These are phyloP conservation scores for Gandaritis pyraliata DNA, from an alignment of 2,888 invertebrate species.

Conservation along the genomic window DNA sequence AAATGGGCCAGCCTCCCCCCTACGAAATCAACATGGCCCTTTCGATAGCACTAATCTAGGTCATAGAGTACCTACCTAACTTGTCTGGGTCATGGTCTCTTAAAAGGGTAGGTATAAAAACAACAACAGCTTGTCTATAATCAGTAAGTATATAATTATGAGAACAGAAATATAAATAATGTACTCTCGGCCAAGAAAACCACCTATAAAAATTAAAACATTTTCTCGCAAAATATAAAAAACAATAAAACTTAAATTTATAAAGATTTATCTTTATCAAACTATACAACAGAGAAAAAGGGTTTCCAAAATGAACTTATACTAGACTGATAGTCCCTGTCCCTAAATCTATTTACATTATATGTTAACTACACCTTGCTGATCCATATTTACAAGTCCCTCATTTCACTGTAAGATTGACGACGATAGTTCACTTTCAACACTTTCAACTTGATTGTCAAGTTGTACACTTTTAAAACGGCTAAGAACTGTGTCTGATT, in stretches of 20 bases:
- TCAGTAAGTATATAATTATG: conserved; percentile 31
- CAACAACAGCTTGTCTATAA: conserved; percentile 16
- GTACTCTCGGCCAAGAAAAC: conserved; percentile 38
- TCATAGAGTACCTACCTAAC: too few relatives aligned
- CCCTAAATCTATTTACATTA: conserved; percentile 62
- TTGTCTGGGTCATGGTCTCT: too few relatives aligned
- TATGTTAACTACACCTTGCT: conserved; percentile 33
- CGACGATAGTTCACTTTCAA: conserved; percentile 8
- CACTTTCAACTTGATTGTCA: not conserved
- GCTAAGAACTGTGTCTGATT: too few relatives aligned
- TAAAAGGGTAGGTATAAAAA: conserved; percentile 6
- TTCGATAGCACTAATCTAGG: too few relatives aligned
- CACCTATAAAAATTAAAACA: conserved; percentile 42
- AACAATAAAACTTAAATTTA: conserved; percentile 77
- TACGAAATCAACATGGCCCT: too few relatives aligned
- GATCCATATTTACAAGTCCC: conserved; percentile 55
- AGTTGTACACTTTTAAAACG: too few relatives aligned
- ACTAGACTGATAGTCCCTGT: conserved; percentile 57
- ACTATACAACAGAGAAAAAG: conserved; percentile 80
- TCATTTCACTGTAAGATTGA: conserved; percentile 4
- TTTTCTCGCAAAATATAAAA: conserved; percentile 79
- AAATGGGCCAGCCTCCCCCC: too few relatives aligned
- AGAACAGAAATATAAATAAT: conserved; percentile 43
- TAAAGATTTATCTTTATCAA: conserved; percentile 71
- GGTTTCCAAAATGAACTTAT: conserved; percentile 65